Base-by-base conservation (phyloP, 2,113 vertebrate species). In the Todiramphus saurophagus region DNA sequence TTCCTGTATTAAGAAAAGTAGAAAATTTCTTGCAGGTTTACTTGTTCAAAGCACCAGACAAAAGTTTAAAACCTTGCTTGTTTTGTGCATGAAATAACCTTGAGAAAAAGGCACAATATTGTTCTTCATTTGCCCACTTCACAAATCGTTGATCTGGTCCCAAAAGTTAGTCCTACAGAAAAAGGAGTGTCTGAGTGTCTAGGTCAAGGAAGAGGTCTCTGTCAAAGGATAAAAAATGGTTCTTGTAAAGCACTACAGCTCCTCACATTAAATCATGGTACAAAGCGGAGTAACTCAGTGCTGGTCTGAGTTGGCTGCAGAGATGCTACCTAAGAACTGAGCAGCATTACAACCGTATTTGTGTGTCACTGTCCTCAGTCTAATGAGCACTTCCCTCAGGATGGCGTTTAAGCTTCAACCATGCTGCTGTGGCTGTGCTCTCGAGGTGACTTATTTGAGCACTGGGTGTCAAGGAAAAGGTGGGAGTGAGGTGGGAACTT, bases 21-120 rank as follows among this genome's bases (percentile, higher is more conserved):
- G 46, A 66, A 88, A 70, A 67, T 81, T 43, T 56, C 44, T 85
- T 82, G 28, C 50, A 48, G 12, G 6, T 11, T 69, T 95, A 72
- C 53, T 83, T 81, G 48, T 70, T 81, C 27, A 68, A 73, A 74
- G 66, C 9, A 76, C 18, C 43, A 50, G 18, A 64, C 4, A 10
- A 39, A 96, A 91, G 46, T 75, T 46, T 48, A 89, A 84, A 75
- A 13, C 9, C 5, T 43, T 93, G 68, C 33, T 92, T 74, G 59
- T 87, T 96, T 94, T 83, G 33, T 64, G 43, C 66, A 58, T 95
- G 35, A 80, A 91, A n/a, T 97, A 70, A 87, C 80, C 79, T 96
- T 92, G 74, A 94, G 64, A 91, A 77, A 96, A 89, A 68, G 31
- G 77, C 93, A 70, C 80, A 80, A n/a, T 56, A 81, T 73, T 64